Base-by-base conservation (phyloP, 2,888 invertebrate species). In the Hypsopygia costalis region DNA sequence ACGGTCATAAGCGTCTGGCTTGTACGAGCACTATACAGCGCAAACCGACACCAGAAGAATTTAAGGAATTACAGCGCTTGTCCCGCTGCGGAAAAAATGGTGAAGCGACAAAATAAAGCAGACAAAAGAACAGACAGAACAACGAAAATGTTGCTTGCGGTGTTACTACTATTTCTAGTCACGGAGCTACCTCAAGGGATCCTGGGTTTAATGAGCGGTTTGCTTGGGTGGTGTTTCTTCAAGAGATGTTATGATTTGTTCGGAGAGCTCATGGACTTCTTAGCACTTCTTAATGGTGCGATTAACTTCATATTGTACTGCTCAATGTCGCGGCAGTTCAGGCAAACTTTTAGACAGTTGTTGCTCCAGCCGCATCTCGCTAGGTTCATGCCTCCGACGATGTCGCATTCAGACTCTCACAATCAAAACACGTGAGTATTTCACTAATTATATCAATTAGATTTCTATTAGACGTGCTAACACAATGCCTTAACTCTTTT, bases 301-400 rank as follows among this genome's bases (percentile, higher is more conserved):
- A 95, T 98, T 43, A 98, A 97, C 79, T 98, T 98, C 68, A 94
- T 98, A 40, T 90, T 98, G 31, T 98, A 98, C 74, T 98, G 97
- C 66, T 91, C 95, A 38, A 98, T 98, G 98, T 97, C 97, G 47
- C 91, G 95, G 48, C 97, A 97, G 90, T 98, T 98, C 76, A 91
- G 98, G 9, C 92, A 92, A 54, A 94, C 94, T 1, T 96, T 94
- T 69, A 89, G 92, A 7, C 91, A 92, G 62, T 79, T 95, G 58
- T 93, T 96, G 65, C 89, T 91, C 47, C 92, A 92, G n/a, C 90
- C 89, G 43, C 90, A 92, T 21, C 73, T 93, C 46, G 88, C 89
- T 10, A 90, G 91, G 41, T 92, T 92, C 82, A 75, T 90, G 45
- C 90, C 91, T 0, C 87, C 91, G 0, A 77, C 90, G 0, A 88